phyloP scores from a whole-genome alignment of 2,888 invertebrate species.

The Hypomecis punctinalis region DNA sequence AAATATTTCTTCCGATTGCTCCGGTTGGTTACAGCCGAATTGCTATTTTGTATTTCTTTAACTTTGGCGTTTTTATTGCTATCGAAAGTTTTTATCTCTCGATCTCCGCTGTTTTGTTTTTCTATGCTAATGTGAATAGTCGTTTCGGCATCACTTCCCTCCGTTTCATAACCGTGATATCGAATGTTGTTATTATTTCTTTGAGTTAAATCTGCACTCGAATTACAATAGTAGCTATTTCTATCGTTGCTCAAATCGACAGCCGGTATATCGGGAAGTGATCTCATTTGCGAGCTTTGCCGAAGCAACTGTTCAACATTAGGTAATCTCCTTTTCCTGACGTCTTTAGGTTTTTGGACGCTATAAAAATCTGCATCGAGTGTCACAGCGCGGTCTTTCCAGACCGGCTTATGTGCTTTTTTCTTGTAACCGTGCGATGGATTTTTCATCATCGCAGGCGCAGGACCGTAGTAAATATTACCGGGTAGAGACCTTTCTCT shows the following conservation, averaged over 20 bases:
- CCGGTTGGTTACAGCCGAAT: slow-evolving; percentile 35
- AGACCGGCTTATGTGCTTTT: slow-evolving; percentile 34
- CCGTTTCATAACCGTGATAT: slow-evolving; percentile 83
- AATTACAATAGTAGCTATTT: slow-evolving; percentile 11
- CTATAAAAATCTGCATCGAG: slow-evolving; percentile 44
- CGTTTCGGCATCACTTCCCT: slow-evolving; percentile 80
- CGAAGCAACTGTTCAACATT: slow-evolving; percentile 46
- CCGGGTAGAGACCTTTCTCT: slow-evolving; percentile 43
- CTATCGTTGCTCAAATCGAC: slow-evolving; percentile 25
- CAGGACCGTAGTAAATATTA: slow-evolving; percentile 46
- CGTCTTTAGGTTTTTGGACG: slow-evolving; percentile 36
- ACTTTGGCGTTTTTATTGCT: slow-evolving; percentile 36
- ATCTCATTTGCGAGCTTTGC: slow-evolving; percentile 41
- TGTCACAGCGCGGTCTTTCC: slow-evolving; percentile 29
- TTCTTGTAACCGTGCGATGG: slow-evolving; percentile 34
- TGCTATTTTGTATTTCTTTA: slow-evolving; percentile 32
- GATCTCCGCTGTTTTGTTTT: slow-evolving; percentile 57
- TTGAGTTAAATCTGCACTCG: slow-evolving; percentile 17
- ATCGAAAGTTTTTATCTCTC: slow-evolving; percentile 35
- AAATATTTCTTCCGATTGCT: slow-evolving; percentile 59
- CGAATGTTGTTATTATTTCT: slow-evolving; percentile 51
- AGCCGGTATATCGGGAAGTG: slow-evolving; percentile 52
- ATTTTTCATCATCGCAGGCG: slow-evolving; percentile 33
- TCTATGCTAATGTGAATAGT: slow-evolving; percentile 79
- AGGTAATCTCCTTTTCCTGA: slow-evolving; percentile 52